Evolutionary conservation across 1,140 invertebrate species (phyloP).

Genomic region (Chlorops oryzae): DNA sequence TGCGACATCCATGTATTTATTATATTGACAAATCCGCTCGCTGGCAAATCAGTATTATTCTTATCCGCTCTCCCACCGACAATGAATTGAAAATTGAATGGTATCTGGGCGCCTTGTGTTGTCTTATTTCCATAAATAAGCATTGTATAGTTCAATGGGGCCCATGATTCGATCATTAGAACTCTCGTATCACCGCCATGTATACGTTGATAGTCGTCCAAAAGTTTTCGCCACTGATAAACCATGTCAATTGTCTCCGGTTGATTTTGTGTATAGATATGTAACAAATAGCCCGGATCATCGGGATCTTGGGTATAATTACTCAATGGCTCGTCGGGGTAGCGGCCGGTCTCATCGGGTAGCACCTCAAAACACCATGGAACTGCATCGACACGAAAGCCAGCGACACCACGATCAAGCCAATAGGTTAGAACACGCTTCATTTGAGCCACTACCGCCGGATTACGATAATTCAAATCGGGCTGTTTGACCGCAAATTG

Average conservation of each 20-base stretch:
- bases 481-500: constrained; percentile 59
- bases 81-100: constrained; percentile 57
- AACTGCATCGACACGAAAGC: constrained; percentile 65
- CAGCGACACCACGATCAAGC: constrained; percentile 67
- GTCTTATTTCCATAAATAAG: constrained; percentile 55
- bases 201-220: constrained; percentile 52
- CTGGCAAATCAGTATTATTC: constrained; percentile 48
- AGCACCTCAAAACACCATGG: constrained; percentile 55
- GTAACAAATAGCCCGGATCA: constrained; percentile 55
- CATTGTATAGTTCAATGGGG: constrained; percentile 48
- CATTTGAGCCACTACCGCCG: constrained; percentile 58
- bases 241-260: constrained; percentile 58
- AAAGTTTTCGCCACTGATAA: constrained; percentile 54
- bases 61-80: constrained; percentile 42
- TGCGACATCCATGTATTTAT: constrained; percentile 49
- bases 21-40: constrained; percentile 41
- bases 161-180: constrained; percentile 66
- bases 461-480: constrained; percentile 65
- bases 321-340: constrained; percentile 55
- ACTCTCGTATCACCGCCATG: constrained; percentile 53
- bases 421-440: constrained; percentile 66
- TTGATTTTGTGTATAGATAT: constrained; percentile 59
- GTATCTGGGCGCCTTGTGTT: constrained; percentile 53
- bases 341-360: constrained; percentile 46
- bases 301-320: constrained; percentile 45